Percentiles rank a stretch among this genome's conserved stretches.
Evolutionary conservation across 2,888 invertebrate genomes (phyloP).

Genomic region (Nectonema munidae): DNA sequence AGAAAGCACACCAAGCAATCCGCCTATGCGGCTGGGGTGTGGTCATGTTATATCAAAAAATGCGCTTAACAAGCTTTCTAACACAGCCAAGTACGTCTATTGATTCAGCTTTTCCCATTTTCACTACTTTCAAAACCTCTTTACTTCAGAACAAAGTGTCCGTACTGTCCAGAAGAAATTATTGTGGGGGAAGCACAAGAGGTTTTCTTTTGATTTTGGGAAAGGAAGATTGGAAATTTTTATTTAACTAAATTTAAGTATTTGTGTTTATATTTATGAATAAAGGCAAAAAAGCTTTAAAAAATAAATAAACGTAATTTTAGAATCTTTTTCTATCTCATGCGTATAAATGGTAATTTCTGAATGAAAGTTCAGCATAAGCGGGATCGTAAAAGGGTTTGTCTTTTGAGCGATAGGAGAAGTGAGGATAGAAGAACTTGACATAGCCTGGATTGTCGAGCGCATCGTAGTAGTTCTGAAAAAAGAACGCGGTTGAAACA

Average conservation of each 20-base stretch:
- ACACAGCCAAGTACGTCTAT: slow-evolving; percentile 44
- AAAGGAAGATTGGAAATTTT: not conserved
- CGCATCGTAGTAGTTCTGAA: too few relatives aligned
- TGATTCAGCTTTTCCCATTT: not conserved
- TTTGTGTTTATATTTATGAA: too few relatives aligned
- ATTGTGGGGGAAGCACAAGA: slow-evolving; percentile 58
- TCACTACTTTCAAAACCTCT: slow-evolving; percentile 12
- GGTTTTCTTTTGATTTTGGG: slow-evolving; percentile 52
- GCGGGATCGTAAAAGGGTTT: too few relatives aligned
- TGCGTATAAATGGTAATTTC: too few relatives aligned
- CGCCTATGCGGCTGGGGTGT: slow-evolving; percentile 76
- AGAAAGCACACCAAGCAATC: slow-evolving; percentile 72
- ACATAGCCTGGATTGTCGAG: too few relatives aligned
- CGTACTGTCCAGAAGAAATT: slow-evolving; percentile 89
- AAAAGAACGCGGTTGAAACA: too few relatives aligned
- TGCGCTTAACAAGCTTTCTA: slow-evolving; percentile 68
- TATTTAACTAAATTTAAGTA: not conserved
- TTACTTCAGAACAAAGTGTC: slow-evolving; percentile 41
- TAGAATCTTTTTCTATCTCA: too few relatives aligned
- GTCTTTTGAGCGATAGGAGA: too few relatives aligned
- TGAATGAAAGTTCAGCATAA: too few relatives aligned
- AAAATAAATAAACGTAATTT: too few relatives aligned
- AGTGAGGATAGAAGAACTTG: too few relatives aligned
- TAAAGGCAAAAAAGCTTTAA: too few relatives aligned
- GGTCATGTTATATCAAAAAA: slow-evolving; percentile 92